A percentile compares a stretch with the other conserved stretches of the same genome.
Evolutionary conservation across 2,888 invertebrate genomes (phyloP).

Genomic region (Noctua pronuba): DNA sequence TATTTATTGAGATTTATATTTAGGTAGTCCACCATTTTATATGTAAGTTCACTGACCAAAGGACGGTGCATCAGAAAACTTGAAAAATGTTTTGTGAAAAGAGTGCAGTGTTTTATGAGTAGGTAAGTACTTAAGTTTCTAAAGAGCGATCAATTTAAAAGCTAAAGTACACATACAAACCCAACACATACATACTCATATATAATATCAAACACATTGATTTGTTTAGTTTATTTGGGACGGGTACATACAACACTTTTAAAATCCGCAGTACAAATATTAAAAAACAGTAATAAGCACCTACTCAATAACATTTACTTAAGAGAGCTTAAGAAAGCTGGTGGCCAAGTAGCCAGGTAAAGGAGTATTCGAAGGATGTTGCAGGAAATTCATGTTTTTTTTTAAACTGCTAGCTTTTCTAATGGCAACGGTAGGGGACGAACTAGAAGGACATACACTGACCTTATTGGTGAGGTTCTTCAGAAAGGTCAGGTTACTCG

Average conservation of each 20-base stretch:
- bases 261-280: slow-evolving; percentile 2
- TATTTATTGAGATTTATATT: not conserved
- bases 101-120: not conserved
- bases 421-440: no score
- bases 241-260: not conserved
- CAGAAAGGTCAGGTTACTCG: no score
- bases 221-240: slow-evolving; percentile 7
- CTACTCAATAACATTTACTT: not conserved
- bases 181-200: no score
- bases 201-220: not conserved
- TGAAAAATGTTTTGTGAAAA: not conserved
- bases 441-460: no score
- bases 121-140: not conserved
- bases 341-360: no score
- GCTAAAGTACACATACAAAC: not conserved
- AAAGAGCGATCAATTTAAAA: not conserved
- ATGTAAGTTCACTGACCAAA: not conserved
- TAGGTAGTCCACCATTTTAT: not conserved
- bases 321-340: not conserved
- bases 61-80: not conserved
- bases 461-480: no score
- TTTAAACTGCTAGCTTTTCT: no score
- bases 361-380: not conserved
- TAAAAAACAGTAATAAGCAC: not conserved
- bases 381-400: no score